A percentile compares a stretch with the other conserved stretches of the same genome.
Conservation (phyloP, 2,888 invertebrate species). For the Drosophila borborema region DNA sequence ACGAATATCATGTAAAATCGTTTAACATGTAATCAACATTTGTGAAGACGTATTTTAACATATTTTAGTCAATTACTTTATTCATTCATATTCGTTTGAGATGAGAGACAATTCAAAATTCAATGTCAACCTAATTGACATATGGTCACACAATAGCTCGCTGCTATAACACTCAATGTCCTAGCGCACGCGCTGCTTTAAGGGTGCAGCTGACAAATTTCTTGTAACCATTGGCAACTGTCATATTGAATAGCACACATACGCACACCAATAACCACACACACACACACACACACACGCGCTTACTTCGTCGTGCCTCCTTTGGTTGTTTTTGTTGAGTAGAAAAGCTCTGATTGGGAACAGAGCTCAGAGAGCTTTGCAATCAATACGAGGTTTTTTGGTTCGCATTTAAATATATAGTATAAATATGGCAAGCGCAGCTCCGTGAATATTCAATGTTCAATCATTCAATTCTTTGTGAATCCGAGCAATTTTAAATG, state of each 20-base stretch:
- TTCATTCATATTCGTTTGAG: background rate
- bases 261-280: background rate
- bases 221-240: constrained; percentile 48
- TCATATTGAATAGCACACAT: constrained; percentile 28
- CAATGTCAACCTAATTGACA: background rate
- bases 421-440: constrained; percentile 16
- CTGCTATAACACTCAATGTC: constrained; percentile 4
- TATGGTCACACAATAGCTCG: background rate
- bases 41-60: no score
- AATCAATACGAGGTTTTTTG: constrained; percentile 62
- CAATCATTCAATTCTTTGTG: constrained; percentile 1
- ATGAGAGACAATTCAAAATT: background rate
- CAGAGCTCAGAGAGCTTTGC: constrained; percentile 34
- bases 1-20: background rate
- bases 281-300: no score
- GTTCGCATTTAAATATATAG: constrained; percentile 31
- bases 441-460: constrained; percentile 16
- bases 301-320: background rate
- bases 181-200: constrained; percentile 48
- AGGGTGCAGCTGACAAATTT: constrained; percentile 39
- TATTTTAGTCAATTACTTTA: background rate
- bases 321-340: constrained; percentile 22
- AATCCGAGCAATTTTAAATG: background rate
- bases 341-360: constrained; percentile 47
- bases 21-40: background rate